Conservation (phyloP, 2,888 invertebrate genomes). For the Chrysina gloriosa region DNA sequence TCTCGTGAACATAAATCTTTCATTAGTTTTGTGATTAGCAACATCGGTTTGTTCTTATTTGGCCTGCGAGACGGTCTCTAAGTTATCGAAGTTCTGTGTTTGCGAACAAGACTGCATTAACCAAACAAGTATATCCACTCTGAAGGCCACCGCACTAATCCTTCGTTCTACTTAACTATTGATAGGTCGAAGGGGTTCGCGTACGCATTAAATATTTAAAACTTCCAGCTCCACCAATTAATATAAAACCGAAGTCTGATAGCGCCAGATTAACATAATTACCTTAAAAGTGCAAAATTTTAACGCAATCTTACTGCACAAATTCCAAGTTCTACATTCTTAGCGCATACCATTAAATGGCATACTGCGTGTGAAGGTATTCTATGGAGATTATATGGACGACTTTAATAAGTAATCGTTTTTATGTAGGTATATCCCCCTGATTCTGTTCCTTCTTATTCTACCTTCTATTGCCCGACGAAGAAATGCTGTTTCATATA, state of each 20-base stretch:
- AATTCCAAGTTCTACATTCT: too few species aligned
- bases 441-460: too few species aligned
- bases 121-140: conserved; percentile 62
- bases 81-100: conserved; percentile 60
- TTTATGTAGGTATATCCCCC: too few species aligned
- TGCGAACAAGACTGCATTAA: conserved; percentile 57
- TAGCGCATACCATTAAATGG: too few species aligned
- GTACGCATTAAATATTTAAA: conserved; percentile 52
- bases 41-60: conserved; percentile 44
- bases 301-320: neutral
- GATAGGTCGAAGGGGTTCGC: conserved; percentile 50
- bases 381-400: too few species aligned
- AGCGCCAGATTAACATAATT: conserved; percentile 39
- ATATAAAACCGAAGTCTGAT: conserved; percentile 52
- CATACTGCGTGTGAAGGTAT: too few species aligned
- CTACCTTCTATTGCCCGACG: too few species aligned
- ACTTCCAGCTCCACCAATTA: conserved; percentile 51
- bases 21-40: conserved; percentile 23
- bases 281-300: conserved; percentile 20
- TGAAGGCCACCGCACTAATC: conserved; percentile 58
- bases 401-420: too few species aligned
- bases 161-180: conserved; percentile 56
- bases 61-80: conserved; percentile 52
- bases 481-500: too few species aligned
- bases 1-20: conserved; percentile 25